Conservation (phyloP, 2,888 invertebrate genomes). For the Troides helena region DNA sequence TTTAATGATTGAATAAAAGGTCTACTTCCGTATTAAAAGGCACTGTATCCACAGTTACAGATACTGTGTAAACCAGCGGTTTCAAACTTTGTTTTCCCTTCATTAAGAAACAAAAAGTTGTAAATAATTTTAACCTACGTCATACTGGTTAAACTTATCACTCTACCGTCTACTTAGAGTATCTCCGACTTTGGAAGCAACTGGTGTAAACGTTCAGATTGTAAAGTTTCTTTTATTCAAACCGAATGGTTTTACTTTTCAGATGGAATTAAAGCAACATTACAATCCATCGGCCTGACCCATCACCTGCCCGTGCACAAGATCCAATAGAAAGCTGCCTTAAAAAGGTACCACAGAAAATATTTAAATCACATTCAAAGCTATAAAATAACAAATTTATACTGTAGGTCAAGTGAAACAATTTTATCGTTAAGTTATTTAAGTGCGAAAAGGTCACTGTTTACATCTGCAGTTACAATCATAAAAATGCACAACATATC, state of each 20-base stretch:
- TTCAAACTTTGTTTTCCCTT: too few species aligned
- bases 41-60: too few species aligned
- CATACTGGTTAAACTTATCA: too few species aligned
- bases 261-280: neutral
- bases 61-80: too few species aligned
- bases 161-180: too few species aligned
- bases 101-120: too few species aligned
- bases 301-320: neutral
- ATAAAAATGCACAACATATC: slow-evolving; percentile 14
- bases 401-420: slow-evolving; percentile 15
- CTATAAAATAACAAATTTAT: slow-evolving; percentile 6
- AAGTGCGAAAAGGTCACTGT: slow-evolving; percentile 13
- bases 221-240: too few species aligned
- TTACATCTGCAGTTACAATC: slow-evolving; percentile 16
- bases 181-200: too few species aligned
- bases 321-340: neutral
- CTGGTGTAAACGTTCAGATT: too few species aligned
- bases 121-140: too few species aligned
- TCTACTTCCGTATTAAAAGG: too few species aligned
- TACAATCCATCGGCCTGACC: neutral
- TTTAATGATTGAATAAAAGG: too few species aligned
- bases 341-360: neutral
- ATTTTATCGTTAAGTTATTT: slow-evolving; percentile 15
- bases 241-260: neutral
- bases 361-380: neutral